phyloP scores from a whole-genome alignment of 2,797 vertebrate species.

The Centropyge bicolor region DNA sequence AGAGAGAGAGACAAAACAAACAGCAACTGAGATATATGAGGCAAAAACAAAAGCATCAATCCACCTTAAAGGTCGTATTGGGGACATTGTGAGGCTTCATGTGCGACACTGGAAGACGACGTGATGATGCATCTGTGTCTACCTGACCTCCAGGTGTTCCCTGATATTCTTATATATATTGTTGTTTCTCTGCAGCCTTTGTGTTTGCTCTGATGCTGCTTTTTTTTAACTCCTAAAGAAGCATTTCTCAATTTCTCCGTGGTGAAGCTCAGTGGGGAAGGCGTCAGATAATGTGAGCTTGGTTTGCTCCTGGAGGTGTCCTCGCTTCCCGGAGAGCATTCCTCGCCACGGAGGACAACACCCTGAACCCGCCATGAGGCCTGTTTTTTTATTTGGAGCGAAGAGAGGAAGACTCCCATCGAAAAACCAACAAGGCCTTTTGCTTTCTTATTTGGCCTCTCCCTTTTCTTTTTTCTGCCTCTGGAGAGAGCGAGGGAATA shows the following conservation, averaged over 20 bases:
- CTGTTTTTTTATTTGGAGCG: slow-evolving; percentile 36
- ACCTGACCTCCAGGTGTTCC: neutral
- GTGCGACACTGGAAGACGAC: neutral
- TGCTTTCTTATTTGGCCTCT: slow-evolving; percentile 65
- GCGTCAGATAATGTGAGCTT: slow-evolving; percentile 8
- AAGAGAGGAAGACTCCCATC: slow-evolving; percentile 65
- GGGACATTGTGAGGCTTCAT: neutral
- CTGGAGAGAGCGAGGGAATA: slow-evolving; percentile 74
- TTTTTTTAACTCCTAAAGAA: slow-evolving; percentile 4
- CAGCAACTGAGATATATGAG: neutral
- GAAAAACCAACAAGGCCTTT: slow-evolving; percentile 38
- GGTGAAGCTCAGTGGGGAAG: slow-evolving; percentile 10
- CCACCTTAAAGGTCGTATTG: slow-evolving; percentile 22
- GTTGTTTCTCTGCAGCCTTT: slow-evolving; percentile 1
- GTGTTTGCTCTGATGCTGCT: neutral
- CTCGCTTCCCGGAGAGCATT: slow-evolving; percentile 38
- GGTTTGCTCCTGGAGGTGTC: slow-evolving; percentile 36
- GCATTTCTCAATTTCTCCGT: neutral
- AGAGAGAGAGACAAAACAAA: neutral
- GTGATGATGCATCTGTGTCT: neutral
- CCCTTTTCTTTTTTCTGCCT: slow-evolving; percentile 55
- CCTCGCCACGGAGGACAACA: slow-evolving; percentile 62
- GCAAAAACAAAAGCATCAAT: neutral
- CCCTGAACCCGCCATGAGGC: slow-evolving; percentile 47
- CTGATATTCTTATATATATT: neutral